A percentile compares a stretch with the other conserved stretches of the same genome.
Evolutionary conservation across 1,140 invertebrate species (phyloP).

Genomic region (Aleiodes sp.): DNA sequence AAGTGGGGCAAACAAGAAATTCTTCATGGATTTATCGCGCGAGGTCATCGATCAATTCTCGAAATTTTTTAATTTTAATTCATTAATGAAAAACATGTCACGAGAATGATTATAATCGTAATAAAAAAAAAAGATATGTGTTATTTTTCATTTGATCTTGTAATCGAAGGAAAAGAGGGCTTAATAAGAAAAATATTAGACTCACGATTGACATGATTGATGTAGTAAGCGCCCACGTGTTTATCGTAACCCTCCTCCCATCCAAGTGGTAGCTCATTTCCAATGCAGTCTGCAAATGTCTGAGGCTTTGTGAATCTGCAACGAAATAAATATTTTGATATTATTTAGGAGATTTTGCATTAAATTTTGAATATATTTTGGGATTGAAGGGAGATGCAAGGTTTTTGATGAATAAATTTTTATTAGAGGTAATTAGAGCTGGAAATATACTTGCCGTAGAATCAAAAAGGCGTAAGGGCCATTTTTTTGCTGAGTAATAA

Average conservation of each 20-base stretch:
- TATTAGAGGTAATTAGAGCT: too few relatives aligned
- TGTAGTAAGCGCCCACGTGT: slow-evolving; percentile 94
- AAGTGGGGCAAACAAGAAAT: slow-evolving; percentile 10
- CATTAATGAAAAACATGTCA: too few relatives aligned
- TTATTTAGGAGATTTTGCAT: slow-evolving; percentile 1
- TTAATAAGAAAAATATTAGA: slow-evolving; percentile 50
- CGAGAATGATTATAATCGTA: too few relatives aligned
- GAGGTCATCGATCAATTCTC: not conserved
- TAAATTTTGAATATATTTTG: too few relatives aligned
- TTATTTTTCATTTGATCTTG: not conserved
- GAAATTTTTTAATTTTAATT: too few relatives aligned
- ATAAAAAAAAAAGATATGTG: too few relatives aligned
- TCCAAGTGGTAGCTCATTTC: slow-evolving; percentile 94
- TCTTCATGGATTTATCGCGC: not conserved
- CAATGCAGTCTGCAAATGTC: slow-evolving; percentile 96
- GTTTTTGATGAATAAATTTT: too few relatives aligned
- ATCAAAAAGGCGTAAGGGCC: too few relatives aligned
- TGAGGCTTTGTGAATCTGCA: slow-evolving; percentile 95
- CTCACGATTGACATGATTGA: slow-evolving; percentile 96
- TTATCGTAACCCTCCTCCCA: slow-evolving; percentile 96
- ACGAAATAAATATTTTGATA: slow-evolving; percentile 55
- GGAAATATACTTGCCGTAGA: too few relatives aligned
- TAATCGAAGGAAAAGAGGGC: slow-evolving; percentile 23
- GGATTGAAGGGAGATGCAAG: too few relatives aligned
- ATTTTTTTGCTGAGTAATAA: too few relatives aligned